Conservation (phyloP, 2,113 vertebrate genomes). For the Mandrillus leucophaeus region DNA sequence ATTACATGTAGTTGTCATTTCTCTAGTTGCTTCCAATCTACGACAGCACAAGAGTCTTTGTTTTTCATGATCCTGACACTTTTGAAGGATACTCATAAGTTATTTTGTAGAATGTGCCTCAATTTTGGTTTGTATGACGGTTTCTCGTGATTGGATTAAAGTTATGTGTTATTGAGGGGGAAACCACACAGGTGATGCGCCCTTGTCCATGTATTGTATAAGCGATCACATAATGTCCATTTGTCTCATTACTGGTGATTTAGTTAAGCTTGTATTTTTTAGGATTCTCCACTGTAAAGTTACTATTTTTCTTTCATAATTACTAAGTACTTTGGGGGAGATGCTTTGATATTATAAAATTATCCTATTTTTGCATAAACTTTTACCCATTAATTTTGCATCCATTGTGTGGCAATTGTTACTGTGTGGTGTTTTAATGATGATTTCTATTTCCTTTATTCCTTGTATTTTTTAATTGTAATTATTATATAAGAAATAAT, state of each 20-base stretch:
- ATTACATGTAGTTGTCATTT: neutral
- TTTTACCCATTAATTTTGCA: neutral
- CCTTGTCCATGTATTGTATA: neutral
- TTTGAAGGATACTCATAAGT: neutral
- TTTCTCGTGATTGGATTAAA: neutral
- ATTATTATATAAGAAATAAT: neutral
- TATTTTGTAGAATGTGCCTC: neutral
- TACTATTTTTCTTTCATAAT: slow-evolving; percentile 20
- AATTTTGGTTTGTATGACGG: neutral
- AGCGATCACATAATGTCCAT: neutral
- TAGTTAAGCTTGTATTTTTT: neutral
- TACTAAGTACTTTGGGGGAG: neutral
- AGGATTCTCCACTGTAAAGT: neutral
- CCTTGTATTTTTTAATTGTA: neutral
- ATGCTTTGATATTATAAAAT: neutral
- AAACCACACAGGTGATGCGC: neutral
- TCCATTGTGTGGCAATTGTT: neutral
- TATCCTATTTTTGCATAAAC: neutral
- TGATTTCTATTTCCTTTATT: neutral
- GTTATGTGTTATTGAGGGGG: neutral
- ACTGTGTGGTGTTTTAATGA: neutral
- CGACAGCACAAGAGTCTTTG: neutral
- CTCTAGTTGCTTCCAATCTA: neutral
- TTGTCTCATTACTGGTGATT: neutral
- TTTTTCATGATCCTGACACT: neutral